phyloP scores from a whole-genome alignment of 2,888 invertebrate genomes.

The Hydropsyche betteni region DNA sequence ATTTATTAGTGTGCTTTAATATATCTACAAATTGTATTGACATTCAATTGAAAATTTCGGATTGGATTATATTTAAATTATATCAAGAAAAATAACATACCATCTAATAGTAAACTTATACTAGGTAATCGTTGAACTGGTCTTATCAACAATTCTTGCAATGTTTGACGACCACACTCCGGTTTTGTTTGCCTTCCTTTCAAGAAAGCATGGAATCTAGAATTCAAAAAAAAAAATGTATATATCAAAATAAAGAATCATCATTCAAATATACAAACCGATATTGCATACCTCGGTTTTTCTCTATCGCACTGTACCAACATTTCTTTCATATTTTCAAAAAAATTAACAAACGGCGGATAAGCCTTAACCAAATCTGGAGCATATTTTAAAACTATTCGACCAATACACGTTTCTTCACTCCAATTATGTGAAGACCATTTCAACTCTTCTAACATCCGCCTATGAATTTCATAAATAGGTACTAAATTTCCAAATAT shows the following conservation, averaged over 20 bases:
- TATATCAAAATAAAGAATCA: neutral
- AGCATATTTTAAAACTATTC: constrained; percentile 87
- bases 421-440: constrained; percentile 81
- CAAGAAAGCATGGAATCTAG: constrained; percentile 93
- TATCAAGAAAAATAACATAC: constrained; percentile 63
- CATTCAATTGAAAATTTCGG: neutral
- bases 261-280: neutral
- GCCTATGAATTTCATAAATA: constrained; percentile 89
- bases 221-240: constrained; percentile 52
- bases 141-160: constrained; percentile 95
- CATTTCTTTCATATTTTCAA: constrained; percentile 96
- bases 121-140: constrained; percentile 98
- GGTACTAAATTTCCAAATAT: constrained; percentile 96
- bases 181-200: constrained; percentile 94
- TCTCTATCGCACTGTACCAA: constrained; percentile 88
- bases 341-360: constrained; percentile 98
- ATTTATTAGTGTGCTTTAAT: constrained; percentile 88
- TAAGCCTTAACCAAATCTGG: constrained; percentile 92
- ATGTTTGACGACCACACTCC: constrained; percentile 94
- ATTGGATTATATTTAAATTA: constrained; percentile 16
- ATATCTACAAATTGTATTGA: constrained; percentile 73
- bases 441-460: constrained; percentile 73
- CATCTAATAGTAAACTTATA: constrained; percentile 91
- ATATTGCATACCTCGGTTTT: constrained; percentile 74
- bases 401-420: constrained; percentile 88